A percentile compares a stretch with the other conserved stretches of the same genome.
phyloP scores from a whole-genome alignment of 92 coral and sea anemone genomes.

The Zoanthus gigantus region DNA sequence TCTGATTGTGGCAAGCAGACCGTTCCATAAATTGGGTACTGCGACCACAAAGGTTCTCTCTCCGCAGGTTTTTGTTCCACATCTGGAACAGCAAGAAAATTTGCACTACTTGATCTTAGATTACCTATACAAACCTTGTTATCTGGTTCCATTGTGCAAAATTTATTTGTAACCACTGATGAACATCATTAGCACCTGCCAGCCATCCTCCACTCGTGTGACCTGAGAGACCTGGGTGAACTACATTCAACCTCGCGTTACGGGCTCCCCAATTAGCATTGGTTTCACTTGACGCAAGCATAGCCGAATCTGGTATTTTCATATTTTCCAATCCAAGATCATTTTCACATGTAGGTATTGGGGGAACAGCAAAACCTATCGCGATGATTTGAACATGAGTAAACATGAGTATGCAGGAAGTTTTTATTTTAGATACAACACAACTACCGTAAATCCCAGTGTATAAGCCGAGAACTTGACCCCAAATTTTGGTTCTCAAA shows the following conservation, averaged over 20 bases:
- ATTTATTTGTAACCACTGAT: constrained; percentile 26
- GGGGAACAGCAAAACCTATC: constrained; percentile 1
- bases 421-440: no score
- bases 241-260: constrained; percentile 29
- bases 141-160: constrained; percentile 20
- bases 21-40: no score
- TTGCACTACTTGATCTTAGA: no score
- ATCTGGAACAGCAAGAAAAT: no score
- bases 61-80: no score
- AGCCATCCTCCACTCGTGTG: constrained; percentile 28
- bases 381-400: background rate
- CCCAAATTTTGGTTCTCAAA: no score
- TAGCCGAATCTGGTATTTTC: constrained; percentile 26
- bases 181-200: background rate
- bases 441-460: no score
- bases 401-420: no score
- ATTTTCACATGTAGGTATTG: constrained; percentile 2
- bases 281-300: constrained; percentile 3
- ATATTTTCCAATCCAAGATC: constrained; percentile 26
- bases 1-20: no score
- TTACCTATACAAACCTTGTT: constrained; percentile 11
- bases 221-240: background rate
- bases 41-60: no score
- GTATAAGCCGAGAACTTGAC: no score
- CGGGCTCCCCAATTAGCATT: background rate